These are phyloP conservation scores for Machimus atricapillus DNA, from an alignment of 2,888 invertebrate species.

Conservation along the genomic window DNA sequence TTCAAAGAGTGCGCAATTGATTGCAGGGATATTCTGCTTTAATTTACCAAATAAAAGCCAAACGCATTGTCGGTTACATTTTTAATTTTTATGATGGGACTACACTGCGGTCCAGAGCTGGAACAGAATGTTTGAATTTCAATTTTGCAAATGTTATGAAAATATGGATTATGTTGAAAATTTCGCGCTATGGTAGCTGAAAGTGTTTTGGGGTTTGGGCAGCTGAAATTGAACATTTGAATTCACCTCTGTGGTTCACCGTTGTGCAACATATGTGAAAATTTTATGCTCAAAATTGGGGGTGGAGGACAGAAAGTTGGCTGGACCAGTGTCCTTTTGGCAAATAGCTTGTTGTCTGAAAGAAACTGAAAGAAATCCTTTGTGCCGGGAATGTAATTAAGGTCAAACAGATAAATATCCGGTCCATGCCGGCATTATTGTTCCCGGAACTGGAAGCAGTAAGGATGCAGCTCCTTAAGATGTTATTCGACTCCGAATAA, in stretches of 20 bases:
- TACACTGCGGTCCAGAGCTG: background rate
- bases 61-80: background rate
- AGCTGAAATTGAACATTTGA: background rate
- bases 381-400: constrained; percentile 1
- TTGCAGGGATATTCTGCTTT: background rate
- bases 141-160: background rate
- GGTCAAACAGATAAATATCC: constrained; percentile 15
- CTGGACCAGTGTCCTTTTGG: background rate
- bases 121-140: background rate
- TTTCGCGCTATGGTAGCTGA: background rate
- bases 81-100: background rate
- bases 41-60: background rate
- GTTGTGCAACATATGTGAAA: background rate
- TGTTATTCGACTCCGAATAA: constrained; percentile 17
- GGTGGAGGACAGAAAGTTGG: background rate
- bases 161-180: background rate
- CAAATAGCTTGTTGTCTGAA: constrained; percentile 16
- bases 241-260: background rate
- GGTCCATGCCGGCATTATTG: background rate
- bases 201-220: background rate
- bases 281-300: background rate
- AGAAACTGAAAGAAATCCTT: background rate
- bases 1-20: background rate
- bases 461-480: background rate
- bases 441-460: background rate